A percentile compares a stretch with the other conserved stretches of the same genome.
Evolutionary conservation across 2,797 vertebrate species (phyloP).

Genomic region (Cichlasoma orientale): DNA sequence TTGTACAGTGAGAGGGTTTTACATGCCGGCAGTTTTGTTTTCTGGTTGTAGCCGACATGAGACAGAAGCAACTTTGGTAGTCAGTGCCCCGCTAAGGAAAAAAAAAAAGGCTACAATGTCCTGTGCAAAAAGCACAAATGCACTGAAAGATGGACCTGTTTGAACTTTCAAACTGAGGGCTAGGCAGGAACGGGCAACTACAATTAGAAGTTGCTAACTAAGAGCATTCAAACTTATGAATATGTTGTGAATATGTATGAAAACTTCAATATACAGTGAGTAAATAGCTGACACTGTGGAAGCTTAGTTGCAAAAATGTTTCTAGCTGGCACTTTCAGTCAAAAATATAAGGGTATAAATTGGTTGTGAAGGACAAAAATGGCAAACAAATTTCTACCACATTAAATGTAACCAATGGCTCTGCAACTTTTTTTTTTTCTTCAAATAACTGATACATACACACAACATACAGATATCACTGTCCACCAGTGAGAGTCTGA

Average conservation of each 20-base stretch:
- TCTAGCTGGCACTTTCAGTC: constrained; percentile 72
- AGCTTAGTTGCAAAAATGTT: constrained; percentile 58
- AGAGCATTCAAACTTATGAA: constrained; percentile 69
- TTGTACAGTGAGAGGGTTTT: constrained; percentile 63
- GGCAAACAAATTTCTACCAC: constrained; percentile 63
- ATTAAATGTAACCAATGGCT: constrained; percentile 66
- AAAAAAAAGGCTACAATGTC: constrained; percentile 16
- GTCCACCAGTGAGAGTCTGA: constrained; percentile 61
- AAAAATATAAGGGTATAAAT: constrained; percentile 67
- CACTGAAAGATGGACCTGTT: constrained; percentile 27
- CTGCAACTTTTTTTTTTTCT: constrained; percentile 45
- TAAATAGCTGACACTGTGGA: constrained; percentile 66
- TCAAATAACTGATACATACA: constrained; percentile 71
- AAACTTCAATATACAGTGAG: constrained; percentile 69
- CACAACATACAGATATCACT: constrained; percentile 69
- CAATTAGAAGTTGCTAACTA: constrained; percentile 51
- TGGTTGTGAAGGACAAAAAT: constrained; percentile 65
- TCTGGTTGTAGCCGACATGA: constrained; percentile 35
- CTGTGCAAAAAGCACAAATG: constrained; percentile 46
- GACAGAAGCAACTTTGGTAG: constrained; percentile 53
- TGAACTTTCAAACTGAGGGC: constrained; percentile 25
- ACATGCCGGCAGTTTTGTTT: constrained; percentile 33
- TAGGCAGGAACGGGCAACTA: constrained; percentile 31
- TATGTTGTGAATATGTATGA: constrained; percentile 71
- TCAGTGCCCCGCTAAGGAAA: constrained; percentile 29